These are phyloP conservation scores for Empis stercorea DNA, from an alignment of 2,888 invertebrate genomes.

Conservation along the genomic window DNA sequence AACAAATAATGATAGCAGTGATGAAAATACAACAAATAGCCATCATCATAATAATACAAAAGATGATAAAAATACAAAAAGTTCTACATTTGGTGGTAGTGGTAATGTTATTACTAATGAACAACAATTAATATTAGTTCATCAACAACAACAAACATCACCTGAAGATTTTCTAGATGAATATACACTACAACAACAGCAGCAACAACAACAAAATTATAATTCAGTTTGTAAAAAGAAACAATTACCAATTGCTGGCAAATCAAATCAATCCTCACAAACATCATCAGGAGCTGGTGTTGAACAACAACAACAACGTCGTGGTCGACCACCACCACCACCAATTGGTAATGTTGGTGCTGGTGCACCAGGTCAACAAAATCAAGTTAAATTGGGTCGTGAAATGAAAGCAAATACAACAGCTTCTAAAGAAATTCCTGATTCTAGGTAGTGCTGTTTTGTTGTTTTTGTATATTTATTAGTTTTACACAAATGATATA, in stretches of 20 bases:
- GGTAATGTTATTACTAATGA: conserved; percentile 12
- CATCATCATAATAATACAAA: conserved; percentile 14
- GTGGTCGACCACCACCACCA: conserved; percentile 28
- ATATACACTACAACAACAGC: conserved; percentile 21
- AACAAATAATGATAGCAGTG: conserved; percentile 17
- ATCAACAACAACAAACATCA: conserved; percentile 36
- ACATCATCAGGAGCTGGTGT: conserved; percentile 20
- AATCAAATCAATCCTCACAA: conserved; percentile 18
- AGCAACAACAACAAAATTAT: conserved; percentile 21
- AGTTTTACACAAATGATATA: neutral
- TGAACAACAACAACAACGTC: conserved; percentile 16
- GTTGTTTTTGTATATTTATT: neutral
- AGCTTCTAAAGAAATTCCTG: conserved; percentile 36
- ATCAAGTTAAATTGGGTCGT: conserved; percentile 14
- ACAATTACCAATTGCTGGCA: conserved; percentile 14
- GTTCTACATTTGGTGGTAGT: conserved; percentile 15
- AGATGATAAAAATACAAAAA: conserved; percentile 12
- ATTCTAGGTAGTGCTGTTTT: conserved; percentile 37
- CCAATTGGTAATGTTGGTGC: conserved; percentile 21
- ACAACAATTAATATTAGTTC: conserved; percentile 28
- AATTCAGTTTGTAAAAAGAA: conserved; percentile 23
- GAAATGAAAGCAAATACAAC: conserved; percentile 15
- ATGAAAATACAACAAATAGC: conserved; percentile 13
- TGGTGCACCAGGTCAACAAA: conserved; percentile 24
- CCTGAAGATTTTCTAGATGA: conserved; percentile 36